Evolutionary conservation across 1,140 invertebrate species (phyloP).

Genomic region (Nephotettix cincticeps): DNA sequence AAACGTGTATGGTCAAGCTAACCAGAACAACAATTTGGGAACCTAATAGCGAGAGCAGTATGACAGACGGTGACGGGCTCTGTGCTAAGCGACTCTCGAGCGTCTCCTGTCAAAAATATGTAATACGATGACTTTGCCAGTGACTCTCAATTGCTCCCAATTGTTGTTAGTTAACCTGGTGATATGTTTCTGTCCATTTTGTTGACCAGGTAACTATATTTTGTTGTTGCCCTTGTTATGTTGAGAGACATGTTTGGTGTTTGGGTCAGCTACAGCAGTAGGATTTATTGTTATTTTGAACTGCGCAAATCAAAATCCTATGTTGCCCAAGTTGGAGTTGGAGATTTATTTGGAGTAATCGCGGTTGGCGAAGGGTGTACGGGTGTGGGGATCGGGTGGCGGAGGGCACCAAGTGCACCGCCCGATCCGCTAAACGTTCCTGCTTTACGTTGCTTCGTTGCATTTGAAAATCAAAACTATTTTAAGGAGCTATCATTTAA

Average conservation of each 20-base stretch:
- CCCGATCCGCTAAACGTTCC: not conserved
- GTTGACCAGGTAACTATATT: not conserved
- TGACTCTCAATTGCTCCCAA: not conserved
- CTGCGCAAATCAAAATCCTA: conserved; percentile 36
- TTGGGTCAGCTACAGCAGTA: not conserved
- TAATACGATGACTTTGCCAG: too few relatives aligned
- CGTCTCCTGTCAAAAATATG: too few relatives aligned
- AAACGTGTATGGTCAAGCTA: too few relatives aligned
- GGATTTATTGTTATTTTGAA: conserved; percentile 30
- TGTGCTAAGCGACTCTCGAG: too few relatives aligned
- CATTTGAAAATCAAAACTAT: conserved; percentile 13
- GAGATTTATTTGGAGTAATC: conserved; percentile 35
- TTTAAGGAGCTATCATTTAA: conserved; percentile 4
- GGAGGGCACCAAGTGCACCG: not conserved
- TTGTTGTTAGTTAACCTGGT: not conserved
- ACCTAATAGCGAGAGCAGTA: too few relatives aligned
- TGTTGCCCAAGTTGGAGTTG: conserved; percentile 30
- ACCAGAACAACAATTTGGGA: too few relatives aligned
- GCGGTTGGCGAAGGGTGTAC: conserved; percentile 4
- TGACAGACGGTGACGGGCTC: too few relatives aligned
- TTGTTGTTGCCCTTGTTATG: conserved; percentile 12
- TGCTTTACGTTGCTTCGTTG: not conserved
- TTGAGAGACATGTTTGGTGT: not conserved
- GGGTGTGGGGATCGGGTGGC: not conserved
- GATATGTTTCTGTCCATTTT: not conserved